Evolutionary conservation across 2,113 vertebrate species (phyloP).

Genomic region (Triplophysa siluroides): DNA sequence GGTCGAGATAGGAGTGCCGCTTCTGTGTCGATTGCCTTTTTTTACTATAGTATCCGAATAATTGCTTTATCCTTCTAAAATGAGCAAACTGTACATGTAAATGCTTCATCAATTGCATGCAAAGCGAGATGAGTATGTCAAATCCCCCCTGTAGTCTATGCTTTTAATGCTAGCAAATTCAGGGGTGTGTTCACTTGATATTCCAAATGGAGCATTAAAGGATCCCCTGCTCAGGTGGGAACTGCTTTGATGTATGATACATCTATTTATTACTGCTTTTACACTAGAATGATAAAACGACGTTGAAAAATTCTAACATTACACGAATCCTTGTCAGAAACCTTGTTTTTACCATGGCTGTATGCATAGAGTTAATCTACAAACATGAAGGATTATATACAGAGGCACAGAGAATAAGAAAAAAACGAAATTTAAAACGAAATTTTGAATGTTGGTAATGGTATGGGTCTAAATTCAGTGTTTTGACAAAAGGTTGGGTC

Average conservation of each 20-base stretch:
- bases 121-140: background rate
- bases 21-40: background rate
- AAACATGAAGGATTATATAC: no score
- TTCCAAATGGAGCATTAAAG: constrained; percentile 8
- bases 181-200: constrained; percentile 44
- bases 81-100: background rate
- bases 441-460: no score
- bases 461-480: no score
- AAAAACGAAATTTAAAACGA: no score
- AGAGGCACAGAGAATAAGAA: no score
- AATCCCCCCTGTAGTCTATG: background rate
- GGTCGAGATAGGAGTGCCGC: background rate
- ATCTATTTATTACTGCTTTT: constrained; percentile 12
- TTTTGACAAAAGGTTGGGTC: no score
- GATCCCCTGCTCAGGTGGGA: constrained; percentile 5
- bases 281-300: background rate
- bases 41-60: background rate
- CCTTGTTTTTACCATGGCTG: background rate
- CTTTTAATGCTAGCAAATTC: background rate
- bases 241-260: constrained; percentile 18
- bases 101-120: background rate
- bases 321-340: background rate
- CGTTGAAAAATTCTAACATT: background rate
- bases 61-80: background rate
- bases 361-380: no score